Evolutionary conservation across 2,113 vertebrate genomes (phyloP).

Genomic region (Otocyon megalotis): DNA sequence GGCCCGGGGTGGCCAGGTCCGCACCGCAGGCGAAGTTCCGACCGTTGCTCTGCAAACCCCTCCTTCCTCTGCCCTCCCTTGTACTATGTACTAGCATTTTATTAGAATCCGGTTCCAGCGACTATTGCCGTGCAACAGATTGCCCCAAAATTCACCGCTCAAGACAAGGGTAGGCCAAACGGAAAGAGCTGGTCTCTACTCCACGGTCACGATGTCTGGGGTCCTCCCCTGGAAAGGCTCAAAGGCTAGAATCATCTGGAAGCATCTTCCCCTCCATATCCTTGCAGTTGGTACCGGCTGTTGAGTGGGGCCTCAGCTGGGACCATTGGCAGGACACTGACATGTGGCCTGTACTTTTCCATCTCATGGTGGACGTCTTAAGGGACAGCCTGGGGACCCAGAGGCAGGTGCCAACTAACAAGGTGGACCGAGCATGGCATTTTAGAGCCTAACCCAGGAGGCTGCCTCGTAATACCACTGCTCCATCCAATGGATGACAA

Average conservation of each 20-base stretch:
- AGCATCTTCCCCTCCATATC: neutral
- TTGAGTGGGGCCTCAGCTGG: neutral
- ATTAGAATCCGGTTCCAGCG: neutral
- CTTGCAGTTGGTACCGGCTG: neutral
- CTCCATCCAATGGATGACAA: neutral
- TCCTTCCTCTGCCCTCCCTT: neutral
- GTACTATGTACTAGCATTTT: neutral
- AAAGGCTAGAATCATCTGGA: neutral
- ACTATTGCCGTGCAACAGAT: neutral
- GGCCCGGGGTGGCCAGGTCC: too few species aligned
- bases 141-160: neutral
- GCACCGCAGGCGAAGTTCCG: neutral
- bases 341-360: neutral
- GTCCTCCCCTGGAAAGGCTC: neutral
- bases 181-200: neutral
- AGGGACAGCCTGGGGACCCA: neutral
- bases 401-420: neutral
- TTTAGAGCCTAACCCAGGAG: neutral
- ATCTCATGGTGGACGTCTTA: neutral
- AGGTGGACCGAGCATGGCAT: neutral
- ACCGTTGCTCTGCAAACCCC: neutral
- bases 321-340: neutral
- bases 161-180: neutral
- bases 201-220: accelerated
- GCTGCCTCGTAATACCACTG: neutral